Percentiles rank a stretch among this genome's conserved stretches.
phyloP scores from a whole-genome alignment of 2,797 vertebrate species.

The Premnoplex brunnescens region DNA sequence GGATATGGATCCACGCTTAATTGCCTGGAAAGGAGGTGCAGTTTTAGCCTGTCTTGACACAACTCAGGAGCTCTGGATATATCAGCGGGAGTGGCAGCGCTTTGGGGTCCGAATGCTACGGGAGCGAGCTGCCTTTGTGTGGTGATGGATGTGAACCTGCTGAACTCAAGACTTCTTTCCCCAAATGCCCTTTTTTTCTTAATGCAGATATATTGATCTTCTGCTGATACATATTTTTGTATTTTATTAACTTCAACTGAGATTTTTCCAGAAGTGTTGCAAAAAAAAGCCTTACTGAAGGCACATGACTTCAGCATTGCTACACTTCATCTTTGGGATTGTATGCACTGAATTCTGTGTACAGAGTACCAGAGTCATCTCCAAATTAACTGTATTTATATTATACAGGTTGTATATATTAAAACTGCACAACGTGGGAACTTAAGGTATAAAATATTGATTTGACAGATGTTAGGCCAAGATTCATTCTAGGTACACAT shows the following conservation, averaged over 20 bases:
- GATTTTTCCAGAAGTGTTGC: not conserved
- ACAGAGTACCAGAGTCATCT: not conserved
- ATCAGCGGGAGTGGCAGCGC: constrained; percentile 93
- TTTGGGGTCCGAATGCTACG: constrained; percentile 95
- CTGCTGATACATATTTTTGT: constrained; percentile 1
- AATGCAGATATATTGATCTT: not conserved
- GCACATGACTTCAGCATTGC: not conserved
- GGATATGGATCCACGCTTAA: constrained; percentile 95
- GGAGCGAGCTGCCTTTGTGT: constrained; percentile 93
- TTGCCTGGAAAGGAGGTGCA: constrained; percentile 95
- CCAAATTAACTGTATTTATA: not conserved
- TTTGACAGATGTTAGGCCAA: not conserved
- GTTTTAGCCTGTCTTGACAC: constrained; percentile 95
- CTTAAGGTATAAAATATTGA: not conserved
- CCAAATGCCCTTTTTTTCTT: not conserved
- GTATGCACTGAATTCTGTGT: not conserved
- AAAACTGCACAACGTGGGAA: not conserved
- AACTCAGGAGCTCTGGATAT: constrained; percentile 97
- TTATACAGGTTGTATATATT: not conserved
- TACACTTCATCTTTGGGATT: not conserved
- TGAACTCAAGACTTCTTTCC: not conserved
- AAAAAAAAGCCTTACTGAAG: not conserved
- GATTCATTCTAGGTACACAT: not conserved
- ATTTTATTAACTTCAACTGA: not conserved
- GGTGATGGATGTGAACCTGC: constrained; percentile 64